A percentile compares a stretch with the other conserved stretches of the same genome.
phyloP scores from a whole-genome alignment of 2,888 invertebrate species.

The Rhagium mordax region DNA sequence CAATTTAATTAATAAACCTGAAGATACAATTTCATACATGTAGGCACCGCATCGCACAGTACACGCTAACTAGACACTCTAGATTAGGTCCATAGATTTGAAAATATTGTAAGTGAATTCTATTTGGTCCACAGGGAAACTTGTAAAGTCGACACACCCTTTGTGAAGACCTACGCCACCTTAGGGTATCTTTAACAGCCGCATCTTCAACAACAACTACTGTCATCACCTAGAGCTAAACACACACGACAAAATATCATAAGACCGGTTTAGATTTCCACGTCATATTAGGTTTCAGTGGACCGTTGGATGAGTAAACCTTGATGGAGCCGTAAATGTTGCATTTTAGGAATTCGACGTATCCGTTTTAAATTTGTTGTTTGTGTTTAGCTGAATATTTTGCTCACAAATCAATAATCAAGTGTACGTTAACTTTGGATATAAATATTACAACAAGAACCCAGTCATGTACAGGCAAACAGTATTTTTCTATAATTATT shows the following conservation, averaged over 20 bases:
- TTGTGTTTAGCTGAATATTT: slow-evolving; percentile 42
- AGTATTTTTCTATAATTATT: slow-evolving; percentile 9
- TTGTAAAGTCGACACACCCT: slow-evolving; percentile 90
- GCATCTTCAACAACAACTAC: slow-evolving; percentile 30
- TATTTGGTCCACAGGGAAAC: slow-evolving; percentile 81
- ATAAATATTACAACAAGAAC: background rate
- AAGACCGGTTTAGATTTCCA: background rate
- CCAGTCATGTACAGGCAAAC: background rate
- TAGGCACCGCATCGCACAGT: slow-evolving; percentile 36
- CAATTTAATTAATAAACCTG: background rate
- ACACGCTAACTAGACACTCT: background rate
- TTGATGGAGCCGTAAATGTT: background rate
- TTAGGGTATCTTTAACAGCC: slow-evolving; percentile 89
- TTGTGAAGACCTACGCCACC: slow-evolving; percentile 95
- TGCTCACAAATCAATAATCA: slow-evolving; percentile 45
- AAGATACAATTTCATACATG: slow-evolving; percentile 33
- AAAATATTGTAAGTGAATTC: slow-evolving; percentile 18
- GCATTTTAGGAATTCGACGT: slow-evolving; percentile 20
- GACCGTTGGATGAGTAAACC: background rate
- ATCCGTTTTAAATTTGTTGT: slow-evolving; percentile 42
- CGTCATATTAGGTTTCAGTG: background rate
- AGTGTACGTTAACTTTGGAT: background rate
- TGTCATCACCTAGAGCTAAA: slow-evolving; percentile 28
- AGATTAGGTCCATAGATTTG: background rate
- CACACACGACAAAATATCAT: slow-evolving; percentile 20